These are phyloP conservation scores for Agrilus planipennis DNA, from an alignment of 1,140 invertebrate genomes.

Conservation along the genomic window DNA sequence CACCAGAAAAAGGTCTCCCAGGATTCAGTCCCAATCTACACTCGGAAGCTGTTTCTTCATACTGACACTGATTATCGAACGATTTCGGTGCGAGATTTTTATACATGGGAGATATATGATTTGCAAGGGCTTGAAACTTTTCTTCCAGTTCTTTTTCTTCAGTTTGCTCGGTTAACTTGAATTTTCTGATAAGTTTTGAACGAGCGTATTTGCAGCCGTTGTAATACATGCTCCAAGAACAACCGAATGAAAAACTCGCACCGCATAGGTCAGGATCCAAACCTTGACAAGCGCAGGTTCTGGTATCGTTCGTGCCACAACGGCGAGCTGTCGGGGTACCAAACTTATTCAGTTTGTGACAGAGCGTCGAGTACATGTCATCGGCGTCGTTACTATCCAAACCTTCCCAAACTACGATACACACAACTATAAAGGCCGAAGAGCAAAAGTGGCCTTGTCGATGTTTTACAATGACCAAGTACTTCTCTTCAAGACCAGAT, in stretches of 20 bases:
- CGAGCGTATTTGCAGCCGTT: constrained; percentile 95
- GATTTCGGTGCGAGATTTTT: constrained; percentile 77
- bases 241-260: constrained; percentile 92
- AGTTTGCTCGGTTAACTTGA: constrained; percentile 75
- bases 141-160: constrained; percentile 87
- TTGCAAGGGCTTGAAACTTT: constrained; percentile 77
- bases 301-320: constrained; percentile 81
- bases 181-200: constrained; percentile 85
- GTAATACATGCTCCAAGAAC: constrained; percentile 98
- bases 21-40: constrained; percentile 77
- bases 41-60: constrained; percentile 76
- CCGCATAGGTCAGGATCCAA: constrained; percentile 78
- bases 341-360: constrained; percentile 74
- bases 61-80: constrained; percentile 84
- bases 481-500: constrained; percentile 75
- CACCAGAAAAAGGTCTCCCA: constrained; percentile 88
- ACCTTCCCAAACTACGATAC: constrained; percentile 89
- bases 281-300: constrained; percentile 94
- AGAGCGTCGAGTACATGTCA: constrained; percentile 71
- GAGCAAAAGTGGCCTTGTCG: constrained; percentile 68
- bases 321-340: constrained; percentile 68
- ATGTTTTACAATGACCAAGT: constrained; percentile 80
- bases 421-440: constrained; percentile 80
- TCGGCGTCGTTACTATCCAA: constrained; percentile 71
- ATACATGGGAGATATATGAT: constrained; percentile 74